Conservation (phyloP, 2,113 vertebrate genomes). For the Anolis carolinensis region DNA sequence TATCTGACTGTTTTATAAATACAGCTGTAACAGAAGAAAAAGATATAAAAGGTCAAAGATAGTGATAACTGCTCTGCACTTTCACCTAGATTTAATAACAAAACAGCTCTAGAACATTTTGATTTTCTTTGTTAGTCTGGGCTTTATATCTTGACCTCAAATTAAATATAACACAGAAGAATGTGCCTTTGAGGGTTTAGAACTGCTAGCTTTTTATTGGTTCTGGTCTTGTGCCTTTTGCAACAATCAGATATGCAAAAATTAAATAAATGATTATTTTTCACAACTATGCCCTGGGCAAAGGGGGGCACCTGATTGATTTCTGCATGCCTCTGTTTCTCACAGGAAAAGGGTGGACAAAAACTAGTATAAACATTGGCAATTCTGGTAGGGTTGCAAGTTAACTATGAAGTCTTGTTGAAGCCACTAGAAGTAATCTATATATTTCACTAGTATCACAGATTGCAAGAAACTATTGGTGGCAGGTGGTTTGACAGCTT, state of each 20-base stretch:
- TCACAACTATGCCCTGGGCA: neutral
- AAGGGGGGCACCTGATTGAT: neutral
- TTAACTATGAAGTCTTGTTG: conserved; percentile 37
- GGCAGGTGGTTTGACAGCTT: conserved; percentile 59
- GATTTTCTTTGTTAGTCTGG: neutral
- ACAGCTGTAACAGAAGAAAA: conserved; percentile 12
- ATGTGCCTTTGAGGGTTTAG: conserved; percentile 7
- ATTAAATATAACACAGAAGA: neutral
- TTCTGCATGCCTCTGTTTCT: neutral
- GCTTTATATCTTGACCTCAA: conserved; percentile 22
- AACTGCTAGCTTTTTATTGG: neutral
- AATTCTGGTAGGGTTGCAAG: conserved; percentile 1
- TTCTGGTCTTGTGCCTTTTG: neutral
- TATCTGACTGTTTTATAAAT: neutral
- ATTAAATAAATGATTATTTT: neutral
- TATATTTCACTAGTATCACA: conserved; percentile 30
- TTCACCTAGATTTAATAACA: conserved; percentile 15
- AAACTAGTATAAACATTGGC: neutral
- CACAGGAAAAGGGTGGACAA: neutral
- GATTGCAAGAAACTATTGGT: conserved; percentile 23
- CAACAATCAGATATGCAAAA: neutral
- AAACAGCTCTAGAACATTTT: conserved; percentile 14
- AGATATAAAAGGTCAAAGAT: conserved; percentile 4
- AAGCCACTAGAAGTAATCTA: neutral
- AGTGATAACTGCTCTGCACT: conserved; percentile 21